These are phyloP conservation scores for Oncorhynchus kisutch DNA, from an alignment of 2,113 vertebrate species.

Conservation along the genomic window DNA sequence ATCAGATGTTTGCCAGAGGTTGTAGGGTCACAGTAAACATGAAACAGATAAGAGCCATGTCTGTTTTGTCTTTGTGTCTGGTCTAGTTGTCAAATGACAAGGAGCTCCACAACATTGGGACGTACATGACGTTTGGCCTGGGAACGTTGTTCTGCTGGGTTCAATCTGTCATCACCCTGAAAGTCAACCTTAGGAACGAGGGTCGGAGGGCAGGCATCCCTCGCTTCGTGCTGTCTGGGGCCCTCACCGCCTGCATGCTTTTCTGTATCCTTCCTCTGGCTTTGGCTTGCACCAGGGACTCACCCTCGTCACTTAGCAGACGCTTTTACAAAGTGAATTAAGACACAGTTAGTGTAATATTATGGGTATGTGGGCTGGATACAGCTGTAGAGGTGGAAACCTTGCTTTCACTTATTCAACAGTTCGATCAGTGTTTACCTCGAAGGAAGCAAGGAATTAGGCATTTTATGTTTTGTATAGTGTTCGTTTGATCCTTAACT, in stretches of 20 bases:
- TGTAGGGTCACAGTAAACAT: no score
- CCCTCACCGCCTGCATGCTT: slow-evolving; percentile 81
- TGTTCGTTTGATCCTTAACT: neutral
- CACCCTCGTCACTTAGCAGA: neutral
- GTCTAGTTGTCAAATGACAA: slow-evolving; percentile 76
- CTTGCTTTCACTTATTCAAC: neutral
- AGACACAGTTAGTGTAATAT: no score
- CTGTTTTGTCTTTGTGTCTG: no score
- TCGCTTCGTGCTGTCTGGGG: slow-evolving; percentile 79
- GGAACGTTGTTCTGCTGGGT: slow-evolving; percentile 88
- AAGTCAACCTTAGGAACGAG: slow-evolving; percentile 83
- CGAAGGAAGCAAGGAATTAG: neutral
- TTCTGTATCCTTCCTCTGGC: slow-evolving; percentile 85
- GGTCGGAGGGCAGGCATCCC: slow-evolving; percentile 75
- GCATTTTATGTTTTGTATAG: neutral
- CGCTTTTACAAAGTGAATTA: neutral
- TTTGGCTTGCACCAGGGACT: neutral
- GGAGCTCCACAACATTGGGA: slow-evolving; percentile 82
- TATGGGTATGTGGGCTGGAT: neutral
- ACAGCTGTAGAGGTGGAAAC: neutral
- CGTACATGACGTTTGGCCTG: slow-evolving; percentile 81
- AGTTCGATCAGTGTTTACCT: no score
- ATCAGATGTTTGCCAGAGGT: no score
- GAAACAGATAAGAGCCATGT: no score
- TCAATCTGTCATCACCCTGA: slow-evolving; percentile 85